Percentiles rank a stretch among this genome's conserved stretches.
Evolutionary conservation across 2,888 invertebrate species (phyloP).

Genomic region (Athrips mouffetella): DNA sequence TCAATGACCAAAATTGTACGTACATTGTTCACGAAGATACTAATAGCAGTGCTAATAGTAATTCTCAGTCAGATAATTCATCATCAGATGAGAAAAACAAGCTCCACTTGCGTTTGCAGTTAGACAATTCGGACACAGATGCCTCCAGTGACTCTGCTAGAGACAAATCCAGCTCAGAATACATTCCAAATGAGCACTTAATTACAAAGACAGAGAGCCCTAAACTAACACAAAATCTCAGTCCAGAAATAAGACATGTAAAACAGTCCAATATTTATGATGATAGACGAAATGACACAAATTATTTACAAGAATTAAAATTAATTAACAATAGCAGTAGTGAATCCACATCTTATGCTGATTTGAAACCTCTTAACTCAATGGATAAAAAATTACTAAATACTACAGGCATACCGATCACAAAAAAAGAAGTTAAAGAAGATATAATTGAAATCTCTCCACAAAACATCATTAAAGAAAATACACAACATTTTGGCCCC

Average conservation of each 20-base stretch:
- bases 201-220: conserved; percentile 28
- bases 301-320: conserved; percentile 30
- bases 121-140: conserved; percentile 70
- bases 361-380: conserved; percentile 57
- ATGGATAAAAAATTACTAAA: conserved; percentile 54
- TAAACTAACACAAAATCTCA: conserved; percentile 22
- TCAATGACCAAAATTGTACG: conserved; percentile 62
- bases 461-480: too few species aligned
- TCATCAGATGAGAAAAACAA: conserved; percentile 69
- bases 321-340: conserved; percentile 52
- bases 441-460: not conserved
- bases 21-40: conserved; percentile 70
- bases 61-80: conserved; percentile 67
- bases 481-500: too few species aligned
- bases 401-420: conserved; percentile 47
- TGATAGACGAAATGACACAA: conserved; percentile 16
- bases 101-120: conserved; percentile 55
- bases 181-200: conserved; percentile 62
- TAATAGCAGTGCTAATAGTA: conserved; percentile 53
- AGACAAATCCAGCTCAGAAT: conserved; percentile 66
- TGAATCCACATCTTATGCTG: conserved; percentile 66
- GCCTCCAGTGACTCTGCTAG: conserved; percentile 66
- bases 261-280: conserved; percentile 21
- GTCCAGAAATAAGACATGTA: conserved; percentile 2
- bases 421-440: conserved; percentile 28